A percentile compares a stretch with the other conserved stretches of the same genome.
phyloP scores from a whole-genome alignment of 2,797 vertebrate genomes.

The Onychomys leucogaster region DNA sequence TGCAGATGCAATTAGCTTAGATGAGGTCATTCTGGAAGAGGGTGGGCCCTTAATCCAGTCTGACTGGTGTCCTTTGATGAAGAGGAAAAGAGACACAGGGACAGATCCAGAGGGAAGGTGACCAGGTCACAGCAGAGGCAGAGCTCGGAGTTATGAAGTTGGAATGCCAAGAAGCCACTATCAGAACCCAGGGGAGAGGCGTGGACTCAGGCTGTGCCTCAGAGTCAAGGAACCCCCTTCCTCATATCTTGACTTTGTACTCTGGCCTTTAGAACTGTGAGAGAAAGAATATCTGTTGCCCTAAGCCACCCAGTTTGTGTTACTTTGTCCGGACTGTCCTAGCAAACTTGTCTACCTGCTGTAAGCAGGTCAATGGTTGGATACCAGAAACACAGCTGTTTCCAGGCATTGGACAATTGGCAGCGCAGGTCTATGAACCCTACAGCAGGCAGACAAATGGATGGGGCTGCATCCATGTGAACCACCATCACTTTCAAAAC shows the following conservation, averaged over 20 bases:
- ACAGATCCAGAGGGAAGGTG: background rate
- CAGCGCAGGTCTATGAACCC: background rate
- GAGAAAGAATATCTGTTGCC: background rate
- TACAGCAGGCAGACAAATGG: background rate
- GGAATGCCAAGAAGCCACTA: too few species aligned
- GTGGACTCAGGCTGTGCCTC: too few species aligned
- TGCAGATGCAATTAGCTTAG: background rate
- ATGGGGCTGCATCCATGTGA: background rate
- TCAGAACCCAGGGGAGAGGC: background rate
- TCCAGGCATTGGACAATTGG: background rate
- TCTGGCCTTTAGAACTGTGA: background rate
- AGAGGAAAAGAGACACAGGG: background rate
- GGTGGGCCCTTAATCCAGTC: background rate
- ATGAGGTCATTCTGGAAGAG: background rate
- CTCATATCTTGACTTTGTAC: background rate
- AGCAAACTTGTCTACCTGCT: background rate
- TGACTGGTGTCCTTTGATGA: background rate
- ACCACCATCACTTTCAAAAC: rapidly evolving
- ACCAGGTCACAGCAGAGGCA: rapidly evolving
- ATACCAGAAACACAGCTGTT: background rate
- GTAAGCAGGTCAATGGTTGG: background rate
- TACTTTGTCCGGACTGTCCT: background rate
- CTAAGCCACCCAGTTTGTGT: background rate
- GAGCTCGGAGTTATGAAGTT: background rate
- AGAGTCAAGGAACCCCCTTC: too few species aligned